Percentiles rank a stretch among this genome's conserved stretches.
These are phyloP conservation scores for Melieria omissa DNA, from an alignment of 2,888 invertebrate species.

Conservation along the genomic window DNA sequence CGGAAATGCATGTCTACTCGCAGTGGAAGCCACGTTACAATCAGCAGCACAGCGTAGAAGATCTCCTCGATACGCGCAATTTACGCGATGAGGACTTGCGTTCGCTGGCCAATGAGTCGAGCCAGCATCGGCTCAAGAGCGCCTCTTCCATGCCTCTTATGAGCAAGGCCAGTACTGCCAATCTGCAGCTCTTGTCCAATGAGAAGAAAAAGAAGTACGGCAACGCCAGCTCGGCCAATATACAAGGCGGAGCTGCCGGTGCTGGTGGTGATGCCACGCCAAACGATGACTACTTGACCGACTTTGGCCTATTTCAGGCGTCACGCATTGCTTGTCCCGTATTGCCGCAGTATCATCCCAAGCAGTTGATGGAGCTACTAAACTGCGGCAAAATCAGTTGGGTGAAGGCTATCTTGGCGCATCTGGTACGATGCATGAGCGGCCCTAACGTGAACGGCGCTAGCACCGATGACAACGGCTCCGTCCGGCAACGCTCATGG, in stretches of 20 bases:
- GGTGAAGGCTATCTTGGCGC: conserved; percentile 97
- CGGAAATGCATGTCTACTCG: conserved; percentile 99
- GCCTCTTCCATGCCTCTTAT: conserved; percentile 83
- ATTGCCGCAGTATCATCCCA: conserved; percentile 98
- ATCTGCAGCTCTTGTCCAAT: conserved; percentile 80
- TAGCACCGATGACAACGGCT: conserved; percentile 71
- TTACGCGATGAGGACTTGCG: conserved; percentile 78
- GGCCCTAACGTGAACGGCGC: conserved; percentile 70
- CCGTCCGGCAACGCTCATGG: conserved; percentile 77
- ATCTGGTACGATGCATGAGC: conserved; percentile 87
- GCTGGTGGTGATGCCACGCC: conserved; percentile 59
- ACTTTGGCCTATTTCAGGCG: conserved; percentile 96
- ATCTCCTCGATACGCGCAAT: conserved; percentile 78
- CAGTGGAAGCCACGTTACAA: conserved; percentile 86
- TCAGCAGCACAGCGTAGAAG: conserved; percentile 71
- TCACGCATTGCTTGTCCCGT: conserved; percentile 97
- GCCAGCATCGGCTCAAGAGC: conserved; percentile 76
- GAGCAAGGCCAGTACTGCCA: conserved; percentile 85
- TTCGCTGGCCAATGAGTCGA: conserved; percentile 74
- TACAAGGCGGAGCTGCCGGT: conserved; percentile 42
- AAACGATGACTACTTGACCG: conserved; percentile 85
- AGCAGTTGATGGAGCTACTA: conserved; percentile 96
- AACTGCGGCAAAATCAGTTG: conserved; percentile 98
- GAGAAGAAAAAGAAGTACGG: conserved; percentile 74
- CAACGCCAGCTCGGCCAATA: conserved; percentile 65